Conservation (phyloP, 2,113 vertebrate genomes). For the Pseudonaja textilis region DNA sequence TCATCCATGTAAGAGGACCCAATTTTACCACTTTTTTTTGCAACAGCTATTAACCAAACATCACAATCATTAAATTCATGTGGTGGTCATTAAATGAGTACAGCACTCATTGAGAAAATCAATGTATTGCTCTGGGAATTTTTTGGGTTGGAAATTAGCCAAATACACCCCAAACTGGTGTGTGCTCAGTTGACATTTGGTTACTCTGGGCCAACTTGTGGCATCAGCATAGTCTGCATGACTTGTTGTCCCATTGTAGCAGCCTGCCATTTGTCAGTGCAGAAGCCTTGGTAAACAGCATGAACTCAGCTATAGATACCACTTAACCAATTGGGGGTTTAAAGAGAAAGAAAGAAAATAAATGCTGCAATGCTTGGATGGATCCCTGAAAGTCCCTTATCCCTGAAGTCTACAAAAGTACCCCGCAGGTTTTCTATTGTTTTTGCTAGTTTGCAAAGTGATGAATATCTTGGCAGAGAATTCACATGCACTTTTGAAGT, state of each 20-base stretch:
- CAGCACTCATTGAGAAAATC: no score
- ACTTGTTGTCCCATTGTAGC: not conserved
- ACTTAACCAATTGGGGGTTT: not conserved
- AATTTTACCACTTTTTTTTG: no score
- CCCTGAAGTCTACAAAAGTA: not conserved
- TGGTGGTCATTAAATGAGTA: no score
- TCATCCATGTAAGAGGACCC: no score
- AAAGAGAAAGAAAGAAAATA: not conserved
- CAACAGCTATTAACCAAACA: no score
- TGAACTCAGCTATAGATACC: not conserved
- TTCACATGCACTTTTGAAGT: conserved; percentile 37
- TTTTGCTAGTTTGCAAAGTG: conserved; percentile 31
- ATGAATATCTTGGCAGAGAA: conserved; percentile 31
- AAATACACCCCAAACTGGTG: no score
- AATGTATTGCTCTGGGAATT: no score
- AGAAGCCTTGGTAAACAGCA: not conserved
- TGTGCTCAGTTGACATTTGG: not conserved
- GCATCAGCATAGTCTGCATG: not conserved
- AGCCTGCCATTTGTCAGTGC: not conserved
- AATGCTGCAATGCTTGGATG: not conserved
- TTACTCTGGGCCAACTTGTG: not conserved
- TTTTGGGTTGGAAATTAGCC: no score
- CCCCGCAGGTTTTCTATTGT: not conserved
- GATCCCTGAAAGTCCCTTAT: not conserved
- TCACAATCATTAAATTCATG: no score